A percentile compares a stretch with the other conserved stretches of the same genome.
Evolutionary conservation across 1,140 invertebrate genomes (phyloP).

Genomic region (Caenorhabditis brenneri): DNA sequence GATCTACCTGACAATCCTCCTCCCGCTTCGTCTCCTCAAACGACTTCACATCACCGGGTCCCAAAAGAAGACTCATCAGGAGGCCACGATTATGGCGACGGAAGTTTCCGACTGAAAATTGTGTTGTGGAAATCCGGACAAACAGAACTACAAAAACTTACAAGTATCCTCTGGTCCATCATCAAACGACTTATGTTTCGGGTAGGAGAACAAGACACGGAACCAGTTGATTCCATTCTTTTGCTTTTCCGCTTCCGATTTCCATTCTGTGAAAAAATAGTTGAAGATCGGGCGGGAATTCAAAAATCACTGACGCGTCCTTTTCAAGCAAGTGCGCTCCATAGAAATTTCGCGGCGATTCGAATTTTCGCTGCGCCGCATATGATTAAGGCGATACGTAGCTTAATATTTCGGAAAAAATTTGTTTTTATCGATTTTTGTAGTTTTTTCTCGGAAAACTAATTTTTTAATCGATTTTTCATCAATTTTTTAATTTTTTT

Average conservation of each 20-base stretch:
- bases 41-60: constrained; percentile 14
- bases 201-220: neutral
- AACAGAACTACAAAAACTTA: neutral
- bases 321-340: too few relatives aligned
- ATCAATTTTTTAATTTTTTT: too few relatives aligned
- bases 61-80: neutral
- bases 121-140: neutral
- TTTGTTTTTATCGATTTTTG: too few relatives aligned
- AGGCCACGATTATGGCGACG: neutral
- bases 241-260: constrained; percentile 5
- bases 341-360: too few relatives aligned
- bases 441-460: too few relatives aligned
- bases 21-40: constrained; percentile 27
- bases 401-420: too few relatives aligned
- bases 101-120: constrained; percentile 20
- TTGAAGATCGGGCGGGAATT: too few relatives aligned
- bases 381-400: too few relatives aligned
- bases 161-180: constrained; percentile 31
- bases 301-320: too few relatives aligned
- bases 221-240: constrained; percentile 34
- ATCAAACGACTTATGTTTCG: constrained; percentile 12
- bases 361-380: too few relatives aligned
- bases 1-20: neutral
- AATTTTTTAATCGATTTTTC: too few relatives aligned
- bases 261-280: neutral